Base-by-base conservation (phyloP, 2,113 vertebrate species). In the Orientallactaga bullata region DNA sequence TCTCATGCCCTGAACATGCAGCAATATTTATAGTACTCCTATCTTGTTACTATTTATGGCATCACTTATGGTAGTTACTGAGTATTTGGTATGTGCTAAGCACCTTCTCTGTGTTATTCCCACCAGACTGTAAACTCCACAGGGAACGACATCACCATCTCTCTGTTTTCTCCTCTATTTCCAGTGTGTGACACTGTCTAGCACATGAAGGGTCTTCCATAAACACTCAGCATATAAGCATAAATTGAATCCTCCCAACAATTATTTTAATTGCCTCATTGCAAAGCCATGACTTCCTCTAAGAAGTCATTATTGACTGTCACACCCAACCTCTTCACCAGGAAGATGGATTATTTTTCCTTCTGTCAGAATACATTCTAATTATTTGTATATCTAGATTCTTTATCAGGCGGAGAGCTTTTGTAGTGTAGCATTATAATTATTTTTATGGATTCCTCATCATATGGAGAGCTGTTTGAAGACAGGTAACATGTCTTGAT, bases 201-300 rank as follows among this genome's bases (percentile, higher is more conserved):
- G 47, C 63, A 58, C 18, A 17, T 55, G 47, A 20, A 60, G 17
- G 21, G 10, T 15, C n/a, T 30, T 66, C n/a, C 55, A n/a, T 88
- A 90, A 63, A 58, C 69, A 71, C 23, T 65, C 23, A 51, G 51
- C 55, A 55, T 55, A 55, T 16, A 55, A 3, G 55, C 15, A 16
- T 55, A 16, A 55, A 55, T 55, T 12, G 55, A 55, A 55, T 55
- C 55, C 15, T 55, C 55, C 55, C 55, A 55, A 55, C 55, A 55
- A 55, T 94, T 95, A 55, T 77, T 81, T 85, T 51, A 76, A 72
- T 90, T 66, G 11, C 8, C 16, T 94, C 58, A 35, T 71, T 94
- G 58, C 26, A 72, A 81, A 88, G 58, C 65, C 93, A 37, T 81
- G 32, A 0, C 13, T 61, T 91, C 37, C 51, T 78, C n/a, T 61